A percentile compares a stretch with the other conserved stretches of the same genome.
phyloP scores from a whole-genome alignment of 2,888 invertebrate species.

The Tiliacea citrago region DNA sequence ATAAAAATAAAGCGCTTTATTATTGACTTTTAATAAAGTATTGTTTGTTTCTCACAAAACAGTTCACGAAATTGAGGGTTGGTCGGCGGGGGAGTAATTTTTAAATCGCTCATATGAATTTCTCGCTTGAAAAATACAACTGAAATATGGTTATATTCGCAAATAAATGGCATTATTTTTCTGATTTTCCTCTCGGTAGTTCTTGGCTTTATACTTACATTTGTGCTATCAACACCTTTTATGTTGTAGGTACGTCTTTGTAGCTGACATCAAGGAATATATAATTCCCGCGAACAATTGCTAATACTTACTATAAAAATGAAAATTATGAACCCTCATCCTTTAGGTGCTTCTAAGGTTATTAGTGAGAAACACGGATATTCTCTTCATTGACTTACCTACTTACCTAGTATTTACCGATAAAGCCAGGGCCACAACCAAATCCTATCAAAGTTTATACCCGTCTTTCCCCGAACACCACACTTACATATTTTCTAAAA shows the following conservation, averaged over 20 bases:
- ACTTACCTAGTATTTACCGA: not conserved
- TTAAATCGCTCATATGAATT: constrained; percentile 11
- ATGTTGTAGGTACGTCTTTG: not conserved
- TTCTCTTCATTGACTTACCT: not conserved
- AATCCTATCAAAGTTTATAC: not conserved
- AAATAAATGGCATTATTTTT: not conserved
- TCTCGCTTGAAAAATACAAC: constrained; percentile 1
- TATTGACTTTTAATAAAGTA: constrained; percentile 31
- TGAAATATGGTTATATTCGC: not conserved
- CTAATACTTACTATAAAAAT: no score
- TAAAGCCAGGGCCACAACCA: not conserved
- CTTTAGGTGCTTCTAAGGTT: not conserved
- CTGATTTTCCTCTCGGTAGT: not conserved
- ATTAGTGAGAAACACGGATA: not conserved
- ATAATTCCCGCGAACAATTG: no score
- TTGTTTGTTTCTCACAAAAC: constrained; percentile 40
- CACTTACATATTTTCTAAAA: constrained; percentile 5
- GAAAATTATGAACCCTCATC: no score
- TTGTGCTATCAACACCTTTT: not conserved
- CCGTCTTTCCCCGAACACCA: not conserved
- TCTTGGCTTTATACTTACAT: not conserved
- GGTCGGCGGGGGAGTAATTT: not conserved
- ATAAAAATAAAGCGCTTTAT: constrained; percentile 65
- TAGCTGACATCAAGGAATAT: no score
- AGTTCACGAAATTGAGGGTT: constrained; percentile 4